phyloP scores from a whole-genome alignment of 2,888 invertebrate genomes.

The Odontocolon sp. region DNA sequence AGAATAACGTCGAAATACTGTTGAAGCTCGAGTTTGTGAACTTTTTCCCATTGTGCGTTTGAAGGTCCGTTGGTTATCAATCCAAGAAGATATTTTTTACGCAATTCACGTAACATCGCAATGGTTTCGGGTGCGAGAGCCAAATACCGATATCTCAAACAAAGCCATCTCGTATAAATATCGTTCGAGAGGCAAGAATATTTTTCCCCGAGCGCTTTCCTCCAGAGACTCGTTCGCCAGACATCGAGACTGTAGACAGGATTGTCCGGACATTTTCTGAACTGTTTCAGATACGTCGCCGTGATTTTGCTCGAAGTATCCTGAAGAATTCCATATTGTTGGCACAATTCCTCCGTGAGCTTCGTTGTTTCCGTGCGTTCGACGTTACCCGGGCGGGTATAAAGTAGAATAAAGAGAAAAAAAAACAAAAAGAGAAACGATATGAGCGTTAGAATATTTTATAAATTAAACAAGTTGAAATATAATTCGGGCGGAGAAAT shows the following conservation, averaged over 20 bases:
- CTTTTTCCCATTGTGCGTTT: constrained; percentile 94
- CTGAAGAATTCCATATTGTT: constrained; percentile 86
- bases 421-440: too few relatives aligned
- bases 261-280: constrained; percentile 92
- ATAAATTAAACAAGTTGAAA: constrained; percentile 35
- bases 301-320: constrained; percentile 86
- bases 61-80: constrained; percentile 94
- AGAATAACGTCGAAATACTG: constrained; percentile 90
- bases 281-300: constrained; percentile 87
- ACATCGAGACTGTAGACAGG: constrained; percentile 87
- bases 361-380: too few relatives aligned
- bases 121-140: constrained; percentile 86
- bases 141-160: constrained; percentile 89
- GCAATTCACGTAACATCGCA: constrained; percentile 86
- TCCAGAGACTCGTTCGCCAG: constrained; percentile 91
- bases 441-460: constrained; percentile 55
- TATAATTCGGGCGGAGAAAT: constrained; percentile 41
- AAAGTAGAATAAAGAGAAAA: constrained; percentile 54
- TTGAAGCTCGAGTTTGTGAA: constrained; percentile 86
- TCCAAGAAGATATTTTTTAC: constrained; percentile 88
- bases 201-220: constrained; percentile 88
- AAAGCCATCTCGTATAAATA: constrained; percentile 90
- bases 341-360: constrained; percentile 83
- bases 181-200: constrained; percentile 87
- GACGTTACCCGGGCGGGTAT: constrained; percentile 21